Percentiles rank a stretch among this genome's conserved stretches.
phyloP scores from a whole-genome alignment of 2,113 vertebrate species.

The Nyctereutes procyonoides region DNA sequence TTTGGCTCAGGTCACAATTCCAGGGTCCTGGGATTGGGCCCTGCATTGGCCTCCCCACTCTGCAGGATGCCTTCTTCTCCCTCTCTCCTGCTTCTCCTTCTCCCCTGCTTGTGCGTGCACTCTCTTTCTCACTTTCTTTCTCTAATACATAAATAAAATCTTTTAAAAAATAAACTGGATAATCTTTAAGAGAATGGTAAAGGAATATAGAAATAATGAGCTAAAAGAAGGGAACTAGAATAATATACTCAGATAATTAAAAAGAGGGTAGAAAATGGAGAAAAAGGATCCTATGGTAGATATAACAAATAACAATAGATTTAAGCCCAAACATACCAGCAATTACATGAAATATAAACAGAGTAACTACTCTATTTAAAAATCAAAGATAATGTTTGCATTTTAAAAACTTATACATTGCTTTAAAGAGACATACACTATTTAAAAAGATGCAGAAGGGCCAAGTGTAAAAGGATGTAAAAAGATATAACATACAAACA shows the following conservation, averaged over 20 bases:
- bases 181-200: conserved; percentile 1
- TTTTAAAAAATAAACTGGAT: neutral
- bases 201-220: conserved; percentile 3
- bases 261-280: neutral
- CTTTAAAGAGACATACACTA: neutral
- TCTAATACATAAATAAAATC: too few relatives aligned
- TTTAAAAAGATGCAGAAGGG: neutral
- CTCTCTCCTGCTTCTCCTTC: too few relatives aligned
- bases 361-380: neutral
- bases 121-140: too few relatives aligned
- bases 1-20: too few relatives aligned
- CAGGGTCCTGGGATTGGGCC: too few relatives aligned
- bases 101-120: too few relatives aligned
- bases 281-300: neutral
- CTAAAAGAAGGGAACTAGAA: neutral
- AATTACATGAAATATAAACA: neutral
- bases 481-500: neutral
- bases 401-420: neutral
- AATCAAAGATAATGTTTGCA: neutral
- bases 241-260: neutral
- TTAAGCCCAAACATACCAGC: neutral
- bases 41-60: too few relatives aligned
- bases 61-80: too few relatives aligned
- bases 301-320: neutral
- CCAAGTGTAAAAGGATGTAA: neutral